Evolutionary conservation across 2,888 invertebrate genomes (phyloP).

Genomic region (Exocentrus adspersus): DNA sequence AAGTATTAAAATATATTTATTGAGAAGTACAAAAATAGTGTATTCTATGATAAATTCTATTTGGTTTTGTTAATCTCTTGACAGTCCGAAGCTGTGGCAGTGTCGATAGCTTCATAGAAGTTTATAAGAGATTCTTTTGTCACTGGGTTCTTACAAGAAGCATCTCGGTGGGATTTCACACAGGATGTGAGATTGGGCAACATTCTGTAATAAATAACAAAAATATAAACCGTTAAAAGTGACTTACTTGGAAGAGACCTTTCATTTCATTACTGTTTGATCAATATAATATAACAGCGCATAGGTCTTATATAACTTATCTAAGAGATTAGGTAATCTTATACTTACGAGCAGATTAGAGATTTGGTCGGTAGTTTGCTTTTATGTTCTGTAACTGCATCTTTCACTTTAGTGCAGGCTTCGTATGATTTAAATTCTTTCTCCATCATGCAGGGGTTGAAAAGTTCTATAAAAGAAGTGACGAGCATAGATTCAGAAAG

Average conservation of each 20-base stretch:
- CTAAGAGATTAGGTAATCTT: too few relatives aligned
- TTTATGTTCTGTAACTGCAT: slow-evolving; percentile 24
- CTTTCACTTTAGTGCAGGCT: slow-evolving; percentile 28
- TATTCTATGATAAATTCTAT: not conserved
- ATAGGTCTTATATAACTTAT: too few relatives aligned
- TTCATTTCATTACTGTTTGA: not conserved
- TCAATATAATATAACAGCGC: too few relatives aligned
- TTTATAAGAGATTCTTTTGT: slow-evolving; percentile 26
- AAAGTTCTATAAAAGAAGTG: slow-evolving; percentile 29
- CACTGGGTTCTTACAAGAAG: slow-evolving; percentile 35
- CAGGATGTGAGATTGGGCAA: slow-evolving; percentile 30
- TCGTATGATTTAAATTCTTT: slow-evolving; percentile 21
- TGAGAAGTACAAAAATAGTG: too few relatives aligned
- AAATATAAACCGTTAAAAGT: not conserved
- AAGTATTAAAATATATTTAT: too few relatives aligned
- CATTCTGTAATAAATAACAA: slow-evolving; percentile 21
- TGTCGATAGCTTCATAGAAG: slow-evolving; percentile 31
- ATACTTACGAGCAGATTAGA: slow-evolving; percentile 39
- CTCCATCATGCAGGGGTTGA: slow-evolving; percentile 37
- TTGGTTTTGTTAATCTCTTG: slow-evolving; percentile 24
- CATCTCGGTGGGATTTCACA: slow-evolving; percentile 23
- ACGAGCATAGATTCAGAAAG: too few relatives aligned
- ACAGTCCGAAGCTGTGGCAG: slow-evolving; percentile 29
- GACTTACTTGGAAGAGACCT: not conserved
- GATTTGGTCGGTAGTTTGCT: slow-evolving; percentile 34